Percentiles rank a stretch among this genome's conserved stretches.
These are phyloP conservation scores for Ennomos erosarius DNA, from an alignment of 2,888 invertebrate genomes.

Conservation along the genomic window DNA sequence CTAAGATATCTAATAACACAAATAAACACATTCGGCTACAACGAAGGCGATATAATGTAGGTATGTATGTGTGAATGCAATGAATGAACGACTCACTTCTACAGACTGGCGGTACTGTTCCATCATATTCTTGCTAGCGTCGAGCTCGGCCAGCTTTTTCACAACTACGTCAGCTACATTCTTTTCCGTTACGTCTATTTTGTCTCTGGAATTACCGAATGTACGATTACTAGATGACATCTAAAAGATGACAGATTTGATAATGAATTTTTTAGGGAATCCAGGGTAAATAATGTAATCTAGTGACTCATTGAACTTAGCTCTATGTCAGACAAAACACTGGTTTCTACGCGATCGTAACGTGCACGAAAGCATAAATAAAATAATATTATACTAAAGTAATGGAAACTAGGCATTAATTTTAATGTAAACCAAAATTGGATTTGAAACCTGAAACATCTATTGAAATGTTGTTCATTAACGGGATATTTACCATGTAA, in stretches of 20 bases:
- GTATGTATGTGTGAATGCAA: conserved; percentile 1
- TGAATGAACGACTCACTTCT: conserved; percentile 63
- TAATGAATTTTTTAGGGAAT: not conserved
- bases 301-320: no score
- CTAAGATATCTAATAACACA: no score
- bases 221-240: conserved; percentile 29
- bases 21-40: conserved; percentile 8
- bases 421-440: no score
- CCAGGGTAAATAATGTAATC: not conserved
- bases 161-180: conserved; percentile 79
- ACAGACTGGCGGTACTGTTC: conserved; percentile 76
- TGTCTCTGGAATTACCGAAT: conserved; percentile 66
- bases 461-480: no score
- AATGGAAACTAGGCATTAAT: no score
- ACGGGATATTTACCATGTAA: no score
- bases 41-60: not conserved
- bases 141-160: conserved; percentile 75
- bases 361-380: no score
- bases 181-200: conserved; percentile 74
- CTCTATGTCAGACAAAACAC: no score
- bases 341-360: no score
- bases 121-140: conserved; percentile 74
- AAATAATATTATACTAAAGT: no score
- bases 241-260: not conserved
- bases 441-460: no score